Conservation (phyloP, 2,113 vertebrate genomes). For the Ciconia boyciana region DNA sequence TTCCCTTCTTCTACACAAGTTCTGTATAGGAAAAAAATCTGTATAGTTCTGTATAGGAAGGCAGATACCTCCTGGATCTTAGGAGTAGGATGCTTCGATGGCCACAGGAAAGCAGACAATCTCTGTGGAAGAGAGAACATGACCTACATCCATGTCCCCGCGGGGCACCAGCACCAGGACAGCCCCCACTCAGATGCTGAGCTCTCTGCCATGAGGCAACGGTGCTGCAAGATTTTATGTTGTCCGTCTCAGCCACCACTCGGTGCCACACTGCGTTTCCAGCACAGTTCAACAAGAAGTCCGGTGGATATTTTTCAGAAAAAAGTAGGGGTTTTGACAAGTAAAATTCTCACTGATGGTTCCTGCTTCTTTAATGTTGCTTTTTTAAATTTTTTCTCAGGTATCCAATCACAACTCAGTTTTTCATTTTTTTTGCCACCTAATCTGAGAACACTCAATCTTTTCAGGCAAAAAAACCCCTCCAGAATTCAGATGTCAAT, state of each 20-base stretch:
- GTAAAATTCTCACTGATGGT: background rate
- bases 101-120: background rate
- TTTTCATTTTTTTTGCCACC: background rate
- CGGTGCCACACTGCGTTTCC: rapidly evolving
- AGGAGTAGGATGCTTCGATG: background rate
- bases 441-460: background rate
- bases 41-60: background rate
- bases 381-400: background rate
- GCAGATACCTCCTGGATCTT: background rate
- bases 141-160: background rate
- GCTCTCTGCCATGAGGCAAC: background rate
- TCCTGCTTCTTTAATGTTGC: background rate
- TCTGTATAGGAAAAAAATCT: background rate
- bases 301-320: background rate
- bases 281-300: background rate
- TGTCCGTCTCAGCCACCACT: too few species aligned
- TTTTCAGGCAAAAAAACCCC: background rate
- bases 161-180: background rate
- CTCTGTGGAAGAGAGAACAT: background rate
- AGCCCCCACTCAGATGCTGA: background rate
- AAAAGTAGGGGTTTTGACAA: background rate
- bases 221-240: too few species aligned
- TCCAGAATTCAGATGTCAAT: background rate
- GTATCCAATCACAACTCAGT: background rate
- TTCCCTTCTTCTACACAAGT: background rate